Evolutionary conservation across 2,797 vertebrate genomes (phyloP), one percentile per base, ranked within the genome.

Genomic region (Enteromius paludinosus): DNA sequence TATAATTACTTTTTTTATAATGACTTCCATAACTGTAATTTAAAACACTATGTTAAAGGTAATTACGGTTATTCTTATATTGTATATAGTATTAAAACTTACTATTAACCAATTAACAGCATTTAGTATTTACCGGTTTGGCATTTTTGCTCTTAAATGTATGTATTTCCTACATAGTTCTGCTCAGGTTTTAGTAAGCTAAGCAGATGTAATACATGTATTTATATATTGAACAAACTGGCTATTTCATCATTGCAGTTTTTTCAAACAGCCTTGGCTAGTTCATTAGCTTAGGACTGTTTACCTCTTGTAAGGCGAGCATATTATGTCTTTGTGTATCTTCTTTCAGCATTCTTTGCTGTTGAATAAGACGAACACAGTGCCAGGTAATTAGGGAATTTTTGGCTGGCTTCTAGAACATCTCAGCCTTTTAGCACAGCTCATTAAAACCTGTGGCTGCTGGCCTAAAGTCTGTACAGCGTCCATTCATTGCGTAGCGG

Each of bases 381-480:
- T 52, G 65, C 45, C 59, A 59, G 68, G 43, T 71, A 73, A 82
- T 82, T 84, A 79, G 5, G 6, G 23, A 49, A 43, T 11, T 73
- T 69, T 71, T 71, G 43, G 35, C 45, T 25, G 25, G 65, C 79
- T 78, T 66, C 74, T 38, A 38, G 45, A 84, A 82, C 7, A 62
- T 82, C 80, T 81, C 76, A 75, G 83, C 25, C 70, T 45, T 82
- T 79, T n/a, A 17, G 54, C 43, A 64, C 62, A 76, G 76, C 80
- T 82, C 73, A 69, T 87, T 83, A 82, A 71, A 82, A 77, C 80
- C 52, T 64, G 52, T 79, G 43, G 83, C 83, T 65, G 77, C 72
- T 72, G 77, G 83, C 41, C 61, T 62, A 38, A 70, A 85, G 62
- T 74, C 30, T 82, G 61, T 65, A 68, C 73, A 33, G 43, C 70